Evolutionary conservation across 2,113 vertebrate species (phyloP), one percentile per base, ranked within the genome.

Genomic region (Stigmatopora argus): DNA sequence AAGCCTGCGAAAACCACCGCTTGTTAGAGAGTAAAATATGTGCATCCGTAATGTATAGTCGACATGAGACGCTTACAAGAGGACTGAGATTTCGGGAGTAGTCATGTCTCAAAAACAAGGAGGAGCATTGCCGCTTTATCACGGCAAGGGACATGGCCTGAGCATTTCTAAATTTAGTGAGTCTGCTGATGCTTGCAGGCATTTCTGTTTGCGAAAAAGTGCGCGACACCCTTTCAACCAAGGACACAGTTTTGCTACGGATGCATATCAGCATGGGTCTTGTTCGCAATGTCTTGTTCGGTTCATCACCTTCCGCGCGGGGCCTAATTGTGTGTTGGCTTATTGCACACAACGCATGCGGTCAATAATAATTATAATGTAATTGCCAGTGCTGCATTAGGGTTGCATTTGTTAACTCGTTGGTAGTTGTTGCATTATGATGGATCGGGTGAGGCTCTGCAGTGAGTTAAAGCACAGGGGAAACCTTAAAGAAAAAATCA

Each of bases 151-250:
- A 73, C 78, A 56, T 47, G 51, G 65, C 62, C 61, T 55, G 51
- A 64, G 23, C 62, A 77, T 66, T 73, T 80, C 78, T 83, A 83
- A 78, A 88, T 83, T 77, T 80, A 82, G 83, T 63, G 63, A 79
- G 63, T 80, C 70, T 79, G 75, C 69, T 75, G 77, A 85, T 75
- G 78, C 74, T 73, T 52, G 60, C 61, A 75, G 77, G 69, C 75
- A 69, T 83, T 76, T 78, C 64, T 81, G 64, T 62, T 74, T 72
- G 12, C 34, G 55, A 64, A 66, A 76, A 48, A 51, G 55, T 49
- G 60, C 71, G 55, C 62, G 46, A 66, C 69, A 44, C 19, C 64
- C 48, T 44, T n/a, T 59, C n/a, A 61, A 69, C 58, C 65, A 64
- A 62, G 72, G 21, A 49, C 55, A 64, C 9, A 11, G 65, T 55